phyloP scores from a whole-genome alignment of 2,888 invertebrate species.

The Phoenoteleia sp. region DNA sequence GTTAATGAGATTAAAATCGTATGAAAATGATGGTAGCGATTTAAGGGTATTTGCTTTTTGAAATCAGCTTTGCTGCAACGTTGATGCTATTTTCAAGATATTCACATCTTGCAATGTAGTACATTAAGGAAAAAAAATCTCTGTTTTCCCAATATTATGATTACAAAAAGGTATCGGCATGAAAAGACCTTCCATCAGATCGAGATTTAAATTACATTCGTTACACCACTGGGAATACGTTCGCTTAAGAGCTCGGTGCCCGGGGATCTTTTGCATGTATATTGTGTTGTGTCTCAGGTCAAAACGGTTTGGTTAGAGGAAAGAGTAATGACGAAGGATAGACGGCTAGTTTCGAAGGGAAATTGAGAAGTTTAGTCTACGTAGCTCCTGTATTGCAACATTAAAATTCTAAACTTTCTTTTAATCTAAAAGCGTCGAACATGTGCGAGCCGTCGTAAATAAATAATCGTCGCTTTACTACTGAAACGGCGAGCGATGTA shows the following conservation, averaged over 20 bases:
- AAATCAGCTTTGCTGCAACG: too few relatives aligned
- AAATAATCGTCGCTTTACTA: slow-evolving; percentile 10
- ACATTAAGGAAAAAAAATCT: neutral
- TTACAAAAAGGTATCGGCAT: slow-evolving; percentile 25
- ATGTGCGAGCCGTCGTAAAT: neutral
- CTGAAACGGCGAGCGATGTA: neutral
- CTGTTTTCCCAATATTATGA: slow-evolving; percentile 45
- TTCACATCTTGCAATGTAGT: too few relatives aligned
- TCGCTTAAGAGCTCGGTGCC: slow-evolving; percentile 57
- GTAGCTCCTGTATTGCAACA: slow-evolving; percentile 66
- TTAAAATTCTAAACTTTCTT: slow-evolving; percentile 79
- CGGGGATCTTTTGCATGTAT: slow-evolving; percentile 65
- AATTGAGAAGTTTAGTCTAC: slow-evolving; percentile 44
- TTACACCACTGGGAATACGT: slow-evolving; percentile 53
- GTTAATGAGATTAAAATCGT: slow-evolving; percentile 24
- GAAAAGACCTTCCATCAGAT: slow-evolving; percentile 40
- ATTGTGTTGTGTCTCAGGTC: slow-evolving; percentile 65
- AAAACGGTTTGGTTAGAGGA: slow-evolving; percentile 52
- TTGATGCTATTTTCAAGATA: too few relatives aligned
- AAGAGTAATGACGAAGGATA: slow-evolving; percentile 62
- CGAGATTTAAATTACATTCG: slow-evolving; percentile 58
- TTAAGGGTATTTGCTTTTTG: too few relatives aligned
- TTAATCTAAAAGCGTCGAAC: slow-evolving; percentile 26
- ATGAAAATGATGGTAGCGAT: neutral
- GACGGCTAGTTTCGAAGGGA: slow-evolving; percentile 36